Conservation (phyloP, 2,888 invertebrate species). For the Argynnis bischoffii region DNA sequence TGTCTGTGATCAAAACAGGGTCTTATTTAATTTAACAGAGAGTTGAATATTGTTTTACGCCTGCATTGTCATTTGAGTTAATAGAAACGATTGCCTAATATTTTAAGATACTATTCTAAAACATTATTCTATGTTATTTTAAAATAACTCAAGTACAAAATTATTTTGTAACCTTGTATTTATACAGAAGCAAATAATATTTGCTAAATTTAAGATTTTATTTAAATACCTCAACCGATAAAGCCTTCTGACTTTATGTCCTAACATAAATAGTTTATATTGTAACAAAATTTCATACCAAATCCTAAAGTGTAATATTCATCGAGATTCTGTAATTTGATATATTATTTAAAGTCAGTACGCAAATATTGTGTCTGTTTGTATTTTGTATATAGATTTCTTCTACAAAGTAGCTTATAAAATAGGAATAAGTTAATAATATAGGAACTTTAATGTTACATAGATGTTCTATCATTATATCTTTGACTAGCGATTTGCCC, state of each 20-base stretch:
- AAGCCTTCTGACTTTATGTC: conserved; percentile 5
- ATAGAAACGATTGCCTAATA: not conserved
- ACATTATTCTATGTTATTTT: too few relatives aligned
- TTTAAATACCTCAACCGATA: conserved; percentile 7
- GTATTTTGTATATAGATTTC: conserved; percentile 6
- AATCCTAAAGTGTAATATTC: not conserved
- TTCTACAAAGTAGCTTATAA: conserved; percentile 4
- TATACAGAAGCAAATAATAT: too few relatives aligned
- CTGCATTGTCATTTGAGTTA: conserved; percentile 4
- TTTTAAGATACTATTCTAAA: not conserved
- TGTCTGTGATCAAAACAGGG: conserved; percentile 38
- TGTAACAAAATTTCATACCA: conserved; percentile 1
- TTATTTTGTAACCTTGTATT: too few relatives aligned
- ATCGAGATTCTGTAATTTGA: too few relatives aligned
- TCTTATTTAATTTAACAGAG: conserved; percentile 30
- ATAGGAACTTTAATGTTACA: too few relatives aligned
- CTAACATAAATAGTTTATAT: not conserved
- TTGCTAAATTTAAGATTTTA: not conserved
- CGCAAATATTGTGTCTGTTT: not conserved
- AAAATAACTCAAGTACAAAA: too few relatives aligned
- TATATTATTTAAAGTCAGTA: too few relatives aligned
- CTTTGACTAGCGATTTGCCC: too few relatives aligned
- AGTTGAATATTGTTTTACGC: conserved; percentile 19
- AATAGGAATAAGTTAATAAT: too few relatives aligned
- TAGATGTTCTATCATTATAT: too few relatives aligned